Base-by-base conservation (phyloP, 2,888 invertebrate species). In the Peribatodes rhomboidaria region DNA sequence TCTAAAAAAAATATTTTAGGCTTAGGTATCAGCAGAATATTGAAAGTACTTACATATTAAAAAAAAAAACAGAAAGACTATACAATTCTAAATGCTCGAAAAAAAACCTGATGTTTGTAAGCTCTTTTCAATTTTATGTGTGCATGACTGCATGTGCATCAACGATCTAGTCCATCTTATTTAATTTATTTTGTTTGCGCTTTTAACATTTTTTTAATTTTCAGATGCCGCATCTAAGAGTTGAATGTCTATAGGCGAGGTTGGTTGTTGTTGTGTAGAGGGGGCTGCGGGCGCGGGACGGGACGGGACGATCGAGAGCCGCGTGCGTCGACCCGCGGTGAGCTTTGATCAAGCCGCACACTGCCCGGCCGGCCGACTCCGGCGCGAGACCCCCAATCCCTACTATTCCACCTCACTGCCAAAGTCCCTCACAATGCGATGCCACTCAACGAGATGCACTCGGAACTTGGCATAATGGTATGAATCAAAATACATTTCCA, bases 261-360 rank as follows among this genome's bases (percentile, higher is more conserved):
- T 73, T 67, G 74, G 73, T 79, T 76, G 78, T 75, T 79, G 74
- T 80, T 74, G 77, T 75, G 78, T 75, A 76, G 70, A 70, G 74
- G 73, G 71, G 69, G 69, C 11, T 1, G 71, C 72, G 78, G 61
- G 78, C 69, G 80, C 75, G 80, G 83, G 83, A 73, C 75, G 79
- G 73, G 78, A 72, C 78, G 77, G 75, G 77, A 76, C 77, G 75
- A 77, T 74, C 81, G 81, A 85, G 83, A 81, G 85, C 87, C 87
- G 89, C 91, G 92, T 90, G 87, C 92, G 90, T 90, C 91, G 92
- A 92, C 92, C 92, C 87, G 82, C 85, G 81, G 75, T 74, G 76
- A 71, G 81, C 89, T 91, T 90, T 91, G 89, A 91, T 90, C 85
- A 84, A 75, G 76, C 86, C 88, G 85, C 79, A 61, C 73, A 31